A percentile compares a stretch with the other conserved stretches of the same genome.
These are phyloP conservation scores for Drosophila elegans DNA, from an alignment of 1,140 invertebrate species.

Conservation along the genomic window DNA sequence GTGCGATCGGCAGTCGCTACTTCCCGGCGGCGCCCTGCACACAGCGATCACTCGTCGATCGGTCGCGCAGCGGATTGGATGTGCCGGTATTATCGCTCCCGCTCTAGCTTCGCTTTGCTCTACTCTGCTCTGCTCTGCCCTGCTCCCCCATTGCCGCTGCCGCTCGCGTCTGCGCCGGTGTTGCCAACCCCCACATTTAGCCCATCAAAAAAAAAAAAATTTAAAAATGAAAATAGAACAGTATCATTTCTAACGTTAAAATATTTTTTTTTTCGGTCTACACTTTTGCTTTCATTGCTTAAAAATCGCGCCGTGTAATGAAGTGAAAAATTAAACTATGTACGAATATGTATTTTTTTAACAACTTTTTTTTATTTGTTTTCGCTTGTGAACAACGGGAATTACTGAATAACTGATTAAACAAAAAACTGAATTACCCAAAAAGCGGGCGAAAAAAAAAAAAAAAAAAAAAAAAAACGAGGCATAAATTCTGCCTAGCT, in stretches of 20 bases:
- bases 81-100: constrained; percentile 16
- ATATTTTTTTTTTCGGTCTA: neutral
- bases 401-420: neutral
- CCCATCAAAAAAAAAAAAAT: neutral
- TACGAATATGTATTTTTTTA: constrained; percentile 10
- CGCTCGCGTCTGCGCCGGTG: constrained; percentile 1
- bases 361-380: constrained; percentile 39
- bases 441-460: neutral
- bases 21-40: constrained; percentile 49
- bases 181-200: constrained; percentile 10
- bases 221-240: neutral
- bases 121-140: neutral
- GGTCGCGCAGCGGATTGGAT: constrained; percentile 65
- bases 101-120: neutral
- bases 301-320: constrained; percentile 2
- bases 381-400: constrained; percentile 17
- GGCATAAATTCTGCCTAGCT: constrained; percentile 48
- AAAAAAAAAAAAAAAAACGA: neutral
- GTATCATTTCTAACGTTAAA: neutral
- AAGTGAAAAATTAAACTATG: constrained; percentile 12
- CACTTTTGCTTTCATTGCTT: neutral
- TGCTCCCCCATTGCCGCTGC: neutral
- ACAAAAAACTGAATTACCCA: constrained; percentile 1
- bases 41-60: constrained; percentile 75
- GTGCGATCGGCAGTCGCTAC: constrained; percentile 18